Conservation (phyloP, 2,113 vertebrate genomes). For the Hippocampus mohnikei region DNA sequence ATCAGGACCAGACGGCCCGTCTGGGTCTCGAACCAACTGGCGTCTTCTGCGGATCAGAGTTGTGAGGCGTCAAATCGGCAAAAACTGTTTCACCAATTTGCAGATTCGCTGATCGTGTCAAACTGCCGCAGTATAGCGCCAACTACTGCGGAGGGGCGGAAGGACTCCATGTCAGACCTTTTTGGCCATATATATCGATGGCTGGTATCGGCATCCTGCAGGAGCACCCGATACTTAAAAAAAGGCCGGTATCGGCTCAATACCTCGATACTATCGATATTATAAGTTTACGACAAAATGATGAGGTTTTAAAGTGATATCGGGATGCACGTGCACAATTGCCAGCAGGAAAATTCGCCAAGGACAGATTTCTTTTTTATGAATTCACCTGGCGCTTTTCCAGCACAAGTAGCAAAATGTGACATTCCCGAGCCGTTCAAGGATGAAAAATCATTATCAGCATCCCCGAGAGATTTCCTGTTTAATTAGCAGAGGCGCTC, state of each 20-base stretch:
- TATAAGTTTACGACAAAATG: neutral
- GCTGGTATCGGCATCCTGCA: too few relatives aligned
- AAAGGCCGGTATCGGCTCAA: too few relatives aligned
- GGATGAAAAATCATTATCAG: constrained; percentile 35
- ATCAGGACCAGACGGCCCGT: constrained; percentile 55
- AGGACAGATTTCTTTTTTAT: neutral
- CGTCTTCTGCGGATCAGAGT: constrained; percentile 57
- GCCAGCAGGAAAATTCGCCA: neutral
- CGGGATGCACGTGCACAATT: neutral
- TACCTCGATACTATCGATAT: too few relatives aligned
- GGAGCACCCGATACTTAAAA: too few relatives aligned
- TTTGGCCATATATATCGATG: too few relatives aligned
- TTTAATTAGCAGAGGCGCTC: constrained; percentile 52
- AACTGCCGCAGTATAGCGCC: too few relatives aligned
- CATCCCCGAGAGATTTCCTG: constrained; percentile 31
- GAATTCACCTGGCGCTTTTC: constrained; percentile 13
- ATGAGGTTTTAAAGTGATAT: too few relatives aligned
- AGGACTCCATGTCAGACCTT: too few relatives aligned
- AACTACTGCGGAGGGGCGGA: too few relatives aligned
- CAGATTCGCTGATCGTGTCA: too few relatives aligned
- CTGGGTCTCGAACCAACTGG: constrained; percentile 63
- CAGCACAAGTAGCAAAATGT: constrained; percentile 22
- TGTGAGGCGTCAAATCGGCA: constrained; percentile 1
- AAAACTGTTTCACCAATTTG: too few relatives aligned
- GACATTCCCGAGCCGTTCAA: constrained; percentile 22